Base-by-base conservation (phyloP, 1,140 invertebrate species). In the Rhopalosiphum maidis region DNA sequence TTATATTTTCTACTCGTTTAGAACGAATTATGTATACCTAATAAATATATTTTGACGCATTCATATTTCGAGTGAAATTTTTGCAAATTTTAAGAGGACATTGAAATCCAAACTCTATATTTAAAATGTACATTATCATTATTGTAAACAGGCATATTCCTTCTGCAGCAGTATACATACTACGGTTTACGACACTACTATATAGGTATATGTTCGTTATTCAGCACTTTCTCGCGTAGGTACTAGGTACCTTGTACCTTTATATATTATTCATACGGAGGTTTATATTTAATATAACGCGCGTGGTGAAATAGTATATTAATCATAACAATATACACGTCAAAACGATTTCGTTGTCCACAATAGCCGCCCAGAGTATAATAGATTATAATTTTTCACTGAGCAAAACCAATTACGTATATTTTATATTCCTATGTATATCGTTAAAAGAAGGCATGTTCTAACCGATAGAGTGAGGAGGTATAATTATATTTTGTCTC, bases 271-370 rank as follows among this genome's bases (percentile, higher is more conserved):
- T 18, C 15, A n/a, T 77, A n/a, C 5, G 5, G 30, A 15, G 60
- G 30, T 77, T n/a, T n/a, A 77, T 68, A 68, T 68, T 18, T 68
- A 68, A n/a, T 68, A 68, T n/a, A 68, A n/a, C 60, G 60, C 15
- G 60, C 60, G 30, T n/a, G 60, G 60, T 77, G 60, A 77, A 77
- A 77, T n/a, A 77, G n/a, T 77, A 77, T 87, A 87, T 87, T 87
- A 87, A 48, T 87, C 86, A 87, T 87, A 87, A 87, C 86, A 51
- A 87, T 48, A 77, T 77, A 77, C 60, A 87, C 46, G 43, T 87
- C 86, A 48, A 87, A 87, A 87, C 86, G 86, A 87, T 87, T 87
- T 48, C 25, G 86, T 87, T 46, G 86, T n/a, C 23, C 46, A 87
- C 86, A 87, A 87, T 87, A 87, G 60, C 60, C 43, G 35, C 46